Base-by-base conservation (phyloP, 2,888 invertebrate genomes). In the Ennomos fuscantarius region DNA sequence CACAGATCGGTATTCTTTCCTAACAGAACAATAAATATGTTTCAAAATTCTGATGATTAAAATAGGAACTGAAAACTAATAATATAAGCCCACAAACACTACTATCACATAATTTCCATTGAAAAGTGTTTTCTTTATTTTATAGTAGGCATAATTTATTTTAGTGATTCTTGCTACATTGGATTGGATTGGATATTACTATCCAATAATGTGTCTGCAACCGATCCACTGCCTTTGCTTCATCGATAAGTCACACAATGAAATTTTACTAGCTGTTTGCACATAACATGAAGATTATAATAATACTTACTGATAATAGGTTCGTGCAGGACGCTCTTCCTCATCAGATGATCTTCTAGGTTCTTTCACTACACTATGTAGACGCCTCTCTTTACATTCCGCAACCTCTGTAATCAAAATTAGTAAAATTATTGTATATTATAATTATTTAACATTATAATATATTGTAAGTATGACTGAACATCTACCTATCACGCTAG, bases 271-370 rank as follows among this genome's bases (percentile, higher is more conserved):
- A 12, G 13, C 34, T 39, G 1, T 15, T 46, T 24, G 37, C 15
- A 8, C 11, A 1, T 10, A 41, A 24, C 24, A n/a, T 43, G 12
- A 34, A 37, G 8, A n/a, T 45, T 13, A 24, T 53, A 11, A 24
- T n/a, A 45, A n/a, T 13, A 76, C 90, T 85, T 79, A 91, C 92
- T 89, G 91, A 63, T 91, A 91, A 69, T 91, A 91, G 43, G 90
- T 89, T 34, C 84, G 80, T 41, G 79, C 72, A 33, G 91, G 90
- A 53, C 79, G 86, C 54, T 74, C 80, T 36, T 70, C 81, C 56
- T 84, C 88, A 60, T 79, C 87, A 8, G 87, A 84, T 15, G 84
- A 81, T 11, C 78, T 80, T 34, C 82, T 77, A 35, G 86, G 82
- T 55, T 89, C 91, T 69, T 89, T 89, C 1, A 91, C 89, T 6